Conservation (phyloP, 2,888 invertebrate species). For the Thyatira batis region DNA sequence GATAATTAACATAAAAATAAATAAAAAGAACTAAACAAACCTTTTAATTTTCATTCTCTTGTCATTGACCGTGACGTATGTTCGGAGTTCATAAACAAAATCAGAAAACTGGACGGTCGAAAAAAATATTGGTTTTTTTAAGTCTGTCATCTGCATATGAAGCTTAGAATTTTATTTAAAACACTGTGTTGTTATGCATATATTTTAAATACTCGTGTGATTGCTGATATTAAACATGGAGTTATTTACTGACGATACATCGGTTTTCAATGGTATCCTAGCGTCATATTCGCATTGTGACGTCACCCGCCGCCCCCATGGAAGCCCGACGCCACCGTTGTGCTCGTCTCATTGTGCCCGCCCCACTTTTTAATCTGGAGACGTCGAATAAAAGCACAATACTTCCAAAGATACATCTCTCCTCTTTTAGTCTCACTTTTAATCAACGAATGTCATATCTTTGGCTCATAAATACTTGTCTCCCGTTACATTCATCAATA, state of each 20-base stretch:
- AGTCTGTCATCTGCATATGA: too few relatives aligned
- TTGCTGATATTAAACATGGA: neutral
- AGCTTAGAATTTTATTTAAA: too few relatives aligned
- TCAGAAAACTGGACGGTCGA: too few relatives aligned
- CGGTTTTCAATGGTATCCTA: conserved; percentile 38
- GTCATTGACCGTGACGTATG: too few relatives aligned
- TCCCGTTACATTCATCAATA: conserved; percentile 7
- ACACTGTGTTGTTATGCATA: conserved; percentile 31
- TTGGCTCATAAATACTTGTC: conserved; percentile 27
- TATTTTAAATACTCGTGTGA: neutral
- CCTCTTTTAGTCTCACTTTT: conserved; percentile 64
- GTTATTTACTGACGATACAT: conserved; percentile 17
- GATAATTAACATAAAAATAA: too few relatives aligned
- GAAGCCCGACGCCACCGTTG: conserved; percentile 46
- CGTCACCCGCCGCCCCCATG: conserved; percentile 51
- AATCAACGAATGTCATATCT: conserved; percentile 54
- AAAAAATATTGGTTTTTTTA: too few relatives aligned
- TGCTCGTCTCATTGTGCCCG: conserved; percentile 64
- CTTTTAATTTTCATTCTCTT: too few relatives aligned
- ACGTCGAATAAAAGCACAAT: conserved; percentile 75
- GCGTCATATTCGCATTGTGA: conserved; percentile 62
- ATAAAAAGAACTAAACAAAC: too few relatives aligned
- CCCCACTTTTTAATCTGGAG: conserved; percentile 77
- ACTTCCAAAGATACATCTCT: conserved; percentile 60
- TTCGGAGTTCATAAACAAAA: too few relatives aligned